Conservation (phyloP, 2,113 vertebrate genomes). For the Poicephalus meyeri region DNA sequence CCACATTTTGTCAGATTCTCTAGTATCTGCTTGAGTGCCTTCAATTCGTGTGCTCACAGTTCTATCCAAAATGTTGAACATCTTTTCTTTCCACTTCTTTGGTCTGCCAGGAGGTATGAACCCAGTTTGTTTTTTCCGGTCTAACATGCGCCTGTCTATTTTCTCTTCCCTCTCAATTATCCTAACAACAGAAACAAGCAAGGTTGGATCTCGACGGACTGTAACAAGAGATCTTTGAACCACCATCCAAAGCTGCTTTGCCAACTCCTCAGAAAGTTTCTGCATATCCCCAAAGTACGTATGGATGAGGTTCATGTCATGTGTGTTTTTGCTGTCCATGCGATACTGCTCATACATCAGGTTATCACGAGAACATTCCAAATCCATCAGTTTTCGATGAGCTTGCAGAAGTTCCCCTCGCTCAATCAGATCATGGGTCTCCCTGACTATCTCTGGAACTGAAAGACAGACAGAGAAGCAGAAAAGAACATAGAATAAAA, state of each 20-base stretch:
- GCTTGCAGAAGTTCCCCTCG: constrained; percentile 89
- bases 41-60: constrained; percentile 92
- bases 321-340: constrained; percentile 92
- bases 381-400: constrained; percentile 93
- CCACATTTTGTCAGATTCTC: constrained; percentile 97
- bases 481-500: background rate
- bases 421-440: constrained; percentile 90
- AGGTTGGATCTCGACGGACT: constrained; percentile 91
- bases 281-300: constrained; percentile 92
- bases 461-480: background rate
- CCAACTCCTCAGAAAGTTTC: constrained; percentile 89
- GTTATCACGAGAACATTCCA: constrained; percentile 93
- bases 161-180: constrained; percentile 97
- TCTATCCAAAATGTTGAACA: constrained; percentile 89
- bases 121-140: constrained; percentile 91
- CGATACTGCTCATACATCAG: constrained; percentile 98
- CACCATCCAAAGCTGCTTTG: constrained; percentile 97
- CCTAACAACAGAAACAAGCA: constrained; percentile 94
- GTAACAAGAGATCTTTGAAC: constrained; percentile 90
- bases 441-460: constrained; percentile 95
- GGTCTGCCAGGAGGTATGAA: constrained; percentile 94
- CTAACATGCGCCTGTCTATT: constrained; percentile 90
- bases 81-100: constrained; percentile 93
- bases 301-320: constrained; percentile 93
- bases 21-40: constrained; percentile 89